These are phyloP conservation scores for Papilio dardanus DNA, from an alignment of 1,140 invertebrate species.

Conservation along the genomic window DNA sequence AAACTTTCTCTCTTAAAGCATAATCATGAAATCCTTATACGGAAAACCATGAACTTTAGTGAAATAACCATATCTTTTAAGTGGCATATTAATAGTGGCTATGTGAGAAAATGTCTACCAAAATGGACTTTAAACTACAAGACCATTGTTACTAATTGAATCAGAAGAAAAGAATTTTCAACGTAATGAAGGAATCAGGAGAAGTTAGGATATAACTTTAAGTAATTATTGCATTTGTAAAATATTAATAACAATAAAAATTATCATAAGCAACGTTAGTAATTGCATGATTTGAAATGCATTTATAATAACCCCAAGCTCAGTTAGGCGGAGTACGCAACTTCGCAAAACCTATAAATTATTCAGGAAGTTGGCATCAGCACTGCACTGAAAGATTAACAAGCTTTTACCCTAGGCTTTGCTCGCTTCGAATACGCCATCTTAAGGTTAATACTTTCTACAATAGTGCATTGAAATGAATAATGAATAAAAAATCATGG, in stretches of 20 bases:
- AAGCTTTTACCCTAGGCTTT: constrained; percentile 22
- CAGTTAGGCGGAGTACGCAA: constrained; percentile 2
- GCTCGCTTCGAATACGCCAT: constrained; percentile 25
- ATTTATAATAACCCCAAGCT: not conserved
- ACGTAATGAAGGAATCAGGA: too few relatives aligned
- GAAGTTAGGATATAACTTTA: too few relatives aligned
- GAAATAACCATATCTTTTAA: not conserved
- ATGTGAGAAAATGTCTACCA: not conserved
- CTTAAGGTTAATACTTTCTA: constrained; percentile 32
- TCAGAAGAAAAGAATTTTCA: too few relatives aligned
- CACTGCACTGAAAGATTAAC: constrained; percentile 32
- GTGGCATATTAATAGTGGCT: not conserved
- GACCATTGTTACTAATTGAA: too few relatives aligned
- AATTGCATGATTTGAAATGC: not conserved
- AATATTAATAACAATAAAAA: too few relatives aligned
- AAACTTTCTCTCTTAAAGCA: constrained; percentile 73
- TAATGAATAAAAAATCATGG: constrained; percentile 33
- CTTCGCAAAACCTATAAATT: constrained; percentile 10
- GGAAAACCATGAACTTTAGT: constrained; percentile 40
- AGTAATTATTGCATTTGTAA: too few relatives aligned
- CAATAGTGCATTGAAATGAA: constrained; percentile 35
- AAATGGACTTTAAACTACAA: not conserved
- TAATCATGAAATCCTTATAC: constrained; percentile 62
- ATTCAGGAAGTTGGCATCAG: constrained; percentile 27
- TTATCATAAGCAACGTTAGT: too few relatives aligned